Percentiles rank a stretch among this genome's conserved stretches.
Evolutionary conservation across 2,797 vertebrate species (phyloP).

Genomic region (Channa striata): DNA sequence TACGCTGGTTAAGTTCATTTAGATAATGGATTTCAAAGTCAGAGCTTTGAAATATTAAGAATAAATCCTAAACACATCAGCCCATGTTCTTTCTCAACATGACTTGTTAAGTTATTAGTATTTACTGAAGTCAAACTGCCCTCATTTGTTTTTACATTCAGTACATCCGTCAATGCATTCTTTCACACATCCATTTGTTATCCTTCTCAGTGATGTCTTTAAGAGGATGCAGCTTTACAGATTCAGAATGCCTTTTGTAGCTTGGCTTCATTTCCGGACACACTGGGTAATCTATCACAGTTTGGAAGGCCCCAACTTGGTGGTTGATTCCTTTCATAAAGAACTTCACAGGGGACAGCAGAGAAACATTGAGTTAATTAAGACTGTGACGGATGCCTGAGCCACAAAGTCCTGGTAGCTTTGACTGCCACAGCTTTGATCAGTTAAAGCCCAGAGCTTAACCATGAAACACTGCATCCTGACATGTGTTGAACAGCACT

Average conservation of each 20-base stretch:
- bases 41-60: no score
- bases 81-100: no score
- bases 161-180: constrained; percentile 5
- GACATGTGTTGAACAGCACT: constrained; percentile 81
- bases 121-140: background rate
- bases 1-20: no score
- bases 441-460: constrained; percentile 76
- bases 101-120: background rate
- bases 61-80: no score
- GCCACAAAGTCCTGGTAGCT: constrained; percentile 73
- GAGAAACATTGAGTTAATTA: constrained; percentile 77
- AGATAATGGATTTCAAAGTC: no score
- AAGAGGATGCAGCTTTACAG: constrained; percentile 62
- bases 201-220: constrained; percentile 34
- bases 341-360: constrained; percentile 74
- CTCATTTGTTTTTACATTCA: background rate
- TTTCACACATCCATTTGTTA: constrained; percentile 33
- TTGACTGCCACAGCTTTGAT: constrained; percentile 80
- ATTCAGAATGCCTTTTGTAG: constrained; percentile 63
- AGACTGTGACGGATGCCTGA: constrained; percentile 78
- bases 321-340: constrained; percentile 70
- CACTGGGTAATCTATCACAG: constrained; percentile 71
- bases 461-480: constrained; percentile 72
- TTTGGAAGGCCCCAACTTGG: constrained; percentile 63
- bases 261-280: constrained; percentile 75